A percentile compares a stretch with the other conserved stretches of the same genome.
phyloP scores from a whole-genome alignment of 2,113 vertebrate species.

The Caretta caretta region DNA sequence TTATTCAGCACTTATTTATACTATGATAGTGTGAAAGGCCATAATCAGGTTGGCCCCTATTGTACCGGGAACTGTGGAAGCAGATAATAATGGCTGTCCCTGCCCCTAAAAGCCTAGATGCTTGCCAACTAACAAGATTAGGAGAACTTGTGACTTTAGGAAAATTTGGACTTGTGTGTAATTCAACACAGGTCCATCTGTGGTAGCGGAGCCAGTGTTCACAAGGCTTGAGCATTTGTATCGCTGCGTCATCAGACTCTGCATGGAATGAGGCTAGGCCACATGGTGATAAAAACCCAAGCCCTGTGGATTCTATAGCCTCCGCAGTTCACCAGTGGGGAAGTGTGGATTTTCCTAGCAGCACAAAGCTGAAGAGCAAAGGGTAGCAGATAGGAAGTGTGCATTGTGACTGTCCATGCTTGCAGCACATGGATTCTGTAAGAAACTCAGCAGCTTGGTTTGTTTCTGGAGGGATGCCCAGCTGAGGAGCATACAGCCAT shows the following conservation, averaged over 20 bases:
- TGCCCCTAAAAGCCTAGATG: background rate
- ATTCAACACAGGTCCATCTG: background rate
- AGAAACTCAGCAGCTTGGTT: background rate
- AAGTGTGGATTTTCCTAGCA: background rate
- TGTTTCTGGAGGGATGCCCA: background rate
- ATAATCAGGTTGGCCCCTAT: accelerated
- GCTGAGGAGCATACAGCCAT: background rate
- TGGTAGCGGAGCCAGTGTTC: background rate
- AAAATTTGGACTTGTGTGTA: background rate
- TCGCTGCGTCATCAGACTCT: background rate
- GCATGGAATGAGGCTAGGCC: background rate
- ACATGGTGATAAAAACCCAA: conserved; percentile 23
- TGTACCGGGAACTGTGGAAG: background rate
- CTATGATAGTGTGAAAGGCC: background rate
- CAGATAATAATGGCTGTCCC: background rate
- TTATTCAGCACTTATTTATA: background rate
- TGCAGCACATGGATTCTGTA: background rate
- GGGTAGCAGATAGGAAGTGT: accelerated
- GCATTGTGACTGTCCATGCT: background rate
- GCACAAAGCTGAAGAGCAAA: background rate
- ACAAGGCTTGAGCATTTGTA: accelerated
- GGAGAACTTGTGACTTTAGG: accelerated
- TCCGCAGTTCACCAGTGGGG: background rate
- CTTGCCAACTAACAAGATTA: background rate
- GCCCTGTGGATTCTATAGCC: background rate